These are phyloP conservation scores for Ciconia nigra DNA, from an alignment of 2,797 vertebrate species.

Conservation along the genomic window DNA sequence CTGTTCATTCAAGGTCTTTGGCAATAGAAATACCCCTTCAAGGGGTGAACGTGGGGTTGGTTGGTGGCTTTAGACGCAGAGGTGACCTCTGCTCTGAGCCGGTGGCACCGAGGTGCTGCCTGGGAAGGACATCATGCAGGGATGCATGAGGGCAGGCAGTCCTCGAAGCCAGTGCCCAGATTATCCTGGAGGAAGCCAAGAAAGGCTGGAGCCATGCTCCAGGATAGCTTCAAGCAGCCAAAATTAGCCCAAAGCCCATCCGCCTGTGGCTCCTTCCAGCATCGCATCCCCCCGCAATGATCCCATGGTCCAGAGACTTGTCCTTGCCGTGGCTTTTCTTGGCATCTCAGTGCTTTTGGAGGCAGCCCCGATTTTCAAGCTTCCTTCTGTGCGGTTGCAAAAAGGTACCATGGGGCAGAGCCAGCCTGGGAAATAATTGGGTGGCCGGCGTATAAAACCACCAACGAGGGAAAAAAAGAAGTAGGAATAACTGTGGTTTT, in stretches of 20 bases:
- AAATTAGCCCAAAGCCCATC: neutral
- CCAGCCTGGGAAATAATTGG: neutral
- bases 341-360: neutral
- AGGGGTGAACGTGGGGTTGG: fast-evolving
- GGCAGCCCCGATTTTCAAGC: neutral
- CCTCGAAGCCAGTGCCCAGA: neutral
- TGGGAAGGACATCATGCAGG: neutral
- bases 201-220: neutral
- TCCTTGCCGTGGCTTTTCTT: neutral
- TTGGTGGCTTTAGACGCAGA: neutral
- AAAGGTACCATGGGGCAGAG: neutral
- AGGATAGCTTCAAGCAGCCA: neutral
- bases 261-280: neutral
- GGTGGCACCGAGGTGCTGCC: fast-evolving
- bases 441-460: neutral
- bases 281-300: neutral
- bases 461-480: neutral
- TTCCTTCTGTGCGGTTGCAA: neutral
- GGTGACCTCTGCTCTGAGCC: neutral
- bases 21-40: neutral
- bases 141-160: neutral
- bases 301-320: neutral
- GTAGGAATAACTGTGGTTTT: neutral
- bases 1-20: neutral
- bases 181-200: neutral